phyloP scores from a whole-genome alignment of 2,113 vertebrate genomes.

The Petrocephalus microphthalmus region DNA sequence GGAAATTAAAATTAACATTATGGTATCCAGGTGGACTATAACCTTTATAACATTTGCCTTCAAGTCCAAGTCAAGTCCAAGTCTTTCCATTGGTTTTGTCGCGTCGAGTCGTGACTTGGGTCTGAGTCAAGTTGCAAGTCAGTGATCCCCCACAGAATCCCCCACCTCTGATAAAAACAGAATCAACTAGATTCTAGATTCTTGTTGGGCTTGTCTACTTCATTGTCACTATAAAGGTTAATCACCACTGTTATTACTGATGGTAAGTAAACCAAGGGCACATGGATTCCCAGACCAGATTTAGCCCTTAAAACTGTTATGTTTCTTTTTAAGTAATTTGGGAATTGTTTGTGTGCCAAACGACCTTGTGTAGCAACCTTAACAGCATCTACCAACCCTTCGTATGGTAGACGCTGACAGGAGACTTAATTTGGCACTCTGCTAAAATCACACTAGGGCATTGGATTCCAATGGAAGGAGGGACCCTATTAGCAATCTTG shows the following conservation, averaged over 20 bases:
- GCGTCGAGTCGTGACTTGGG: no score
- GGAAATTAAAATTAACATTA: no score
- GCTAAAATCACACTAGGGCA: slow-evolving; percentile 1
- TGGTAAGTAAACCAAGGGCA: not conserved
- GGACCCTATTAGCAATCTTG: not conserved
- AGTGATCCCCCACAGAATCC: no score
- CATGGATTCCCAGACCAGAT: not conserved
- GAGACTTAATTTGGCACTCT: not conserved
- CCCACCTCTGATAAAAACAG: not conserved
- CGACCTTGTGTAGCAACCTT: not conserved
- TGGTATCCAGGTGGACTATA: no score
- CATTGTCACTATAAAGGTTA: not conserved
- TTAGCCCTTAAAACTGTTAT: not conserved
- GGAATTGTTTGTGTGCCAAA: not conserved
- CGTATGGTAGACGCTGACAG: not conserved
- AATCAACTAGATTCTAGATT: not conserved
- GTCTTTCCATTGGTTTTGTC: no score
- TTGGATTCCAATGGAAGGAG: not conserved
- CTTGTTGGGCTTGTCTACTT: not conserved
- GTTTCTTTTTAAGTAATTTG: slow-evolving; percentile 5
- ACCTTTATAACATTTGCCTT: no score
- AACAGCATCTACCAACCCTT: not conserved
- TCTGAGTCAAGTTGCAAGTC: no score
- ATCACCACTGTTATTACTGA: not conserved
- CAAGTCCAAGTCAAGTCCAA: no score